Evolutionary conservation across 1,140 invertebrate species (phyloP).

Genomic region (Pomacea maculata): DNA sequence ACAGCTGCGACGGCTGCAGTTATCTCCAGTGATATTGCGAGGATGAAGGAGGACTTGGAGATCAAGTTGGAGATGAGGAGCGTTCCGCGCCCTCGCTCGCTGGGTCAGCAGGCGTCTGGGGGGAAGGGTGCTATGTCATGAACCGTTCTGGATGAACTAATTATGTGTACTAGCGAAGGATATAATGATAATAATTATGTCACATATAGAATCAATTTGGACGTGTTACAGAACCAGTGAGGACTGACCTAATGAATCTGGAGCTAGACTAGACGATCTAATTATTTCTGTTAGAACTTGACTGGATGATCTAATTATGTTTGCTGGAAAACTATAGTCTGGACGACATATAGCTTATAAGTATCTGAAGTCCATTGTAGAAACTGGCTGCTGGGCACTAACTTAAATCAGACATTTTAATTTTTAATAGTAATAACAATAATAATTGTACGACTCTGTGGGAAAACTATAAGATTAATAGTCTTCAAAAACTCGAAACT

Average conservation of each 20-base stretch:
- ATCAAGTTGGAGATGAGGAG: slow-evolving; percentile 51
- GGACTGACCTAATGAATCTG: not conserved
- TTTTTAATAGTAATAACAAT: no score
- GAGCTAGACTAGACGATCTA: no score
- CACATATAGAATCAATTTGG: not conserved
- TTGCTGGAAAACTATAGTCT: no score
- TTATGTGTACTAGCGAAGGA: not conserved
- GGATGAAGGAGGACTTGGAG: slow-evolving; percentile 43
- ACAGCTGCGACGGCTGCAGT: slow-evolving; percentile 32
- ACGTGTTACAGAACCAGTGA: not conserved
- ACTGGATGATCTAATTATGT: no score
- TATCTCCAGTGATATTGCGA: slow-evolving; percentile 36
- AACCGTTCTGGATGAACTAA: not conserved
- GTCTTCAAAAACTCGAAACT: no score
- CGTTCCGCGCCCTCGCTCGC: slow-evolving; percentile 42
- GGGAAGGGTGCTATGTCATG: not conserved
- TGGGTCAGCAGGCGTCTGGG: slow-evolving; percentile 34
- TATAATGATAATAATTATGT: not conserved
- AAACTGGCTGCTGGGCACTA: no score
- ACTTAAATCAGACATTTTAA: no score
- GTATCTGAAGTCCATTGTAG: no score
- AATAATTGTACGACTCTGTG: no score
- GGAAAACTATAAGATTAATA: no score
- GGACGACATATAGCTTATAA: no score
- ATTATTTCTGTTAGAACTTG: no score